Conservation (phyloP, 2,888 invertebrate genomes). For the Coleophora deauratella region DNA sequence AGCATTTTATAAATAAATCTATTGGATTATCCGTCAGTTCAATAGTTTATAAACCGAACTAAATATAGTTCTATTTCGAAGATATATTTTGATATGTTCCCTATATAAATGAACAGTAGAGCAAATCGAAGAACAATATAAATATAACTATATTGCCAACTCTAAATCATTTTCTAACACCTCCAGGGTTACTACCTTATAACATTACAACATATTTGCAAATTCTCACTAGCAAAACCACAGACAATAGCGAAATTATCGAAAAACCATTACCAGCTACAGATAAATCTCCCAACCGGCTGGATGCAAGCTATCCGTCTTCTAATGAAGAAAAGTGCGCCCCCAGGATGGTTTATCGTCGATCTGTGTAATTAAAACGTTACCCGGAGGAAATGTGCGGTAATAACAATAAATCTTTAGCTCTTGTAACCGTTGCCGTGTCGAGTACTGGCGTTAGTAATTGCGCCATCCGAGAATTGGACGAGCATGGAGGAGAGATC, state of each 20-base stretch:
- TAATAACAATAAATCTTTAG: constrained; percentile 70
- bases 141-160: too few relatives aligned
- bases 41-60: too few relatives aligned
- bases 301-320: constrained; percentile 57
- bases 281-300: constrained; percentile 47
- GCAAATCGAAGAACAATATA: too few relatives aligned
- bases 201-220: too few relatives aligned
- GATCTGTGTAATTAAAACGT: constrained; percentile 75
- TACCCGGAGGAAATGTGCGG: constrained; percentile 70
- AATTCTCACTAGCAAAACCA: too few relatives aligned
- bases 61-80: too few relatives aligned
- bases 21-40: too few relatives aligned
- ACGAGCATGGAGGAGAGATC: constrained; percentile 19
- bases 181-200: too few relatives aligned
- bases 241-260: constrained; percentile 19
- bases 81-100: too few relatives aligned
- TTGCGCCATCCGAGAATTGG: constrained; percentile 38
- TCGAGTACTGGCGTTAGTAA: constrained; percentile 38
- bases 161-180: too few relatives aligned
- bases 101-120: too few relatives aligned
- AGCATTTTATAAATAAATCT: too few relatives aligned
- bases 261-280: constrained; percentile 31
- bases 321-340: constrained; percentile 74
- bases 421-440: constrained; percentile 30
- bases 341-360: constrained; percentile 68